Percentiles rank a stretch among this genome's conserved stretches.
These are phyloP conservation scores for Scelioninae gen. 2 DNA, from an alignment of 2,888 invertebrate genomes.

Conservation along the genomic window DNA sequence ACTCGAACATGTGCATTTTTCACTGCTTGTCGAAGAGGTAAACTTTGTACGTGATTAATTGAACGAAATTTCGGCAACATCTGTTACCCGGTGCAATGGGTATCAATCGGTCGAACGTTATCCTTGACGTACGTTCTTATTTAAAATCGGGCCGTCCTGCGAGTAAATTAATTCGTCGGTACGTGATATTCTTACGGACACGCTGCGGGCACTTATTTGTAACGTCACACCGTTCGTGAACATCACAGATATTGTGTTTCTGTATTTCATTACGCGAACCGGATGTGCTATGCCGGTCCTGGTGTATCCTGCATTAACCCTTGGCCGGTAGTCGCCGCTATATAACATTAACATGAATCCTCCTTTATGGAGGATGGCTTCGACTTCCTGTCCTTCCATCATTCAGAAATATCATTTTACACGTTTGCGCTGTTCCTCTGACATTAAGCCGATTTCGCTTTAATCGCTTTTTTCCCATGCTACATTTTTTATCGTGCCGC, in stretches of 20 bases:
- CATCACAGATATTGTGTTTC: constrained; percentile 73
- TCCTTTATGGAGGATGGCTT: constrained; percentile 64
- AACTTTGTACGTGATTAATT: constrained; percentile 27
- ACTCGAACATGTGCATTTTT: constrained; percentile 2
- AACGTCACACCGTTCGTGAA: constrained; percentile 69
- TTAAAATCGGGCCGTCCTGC: constrained; percentile 29
- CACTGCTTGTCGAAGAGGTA: constrained; percentile 5
- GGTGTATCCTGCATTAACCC: constrained; percentile 62
- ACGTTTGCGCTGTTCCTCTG: constrained; percentile 39
- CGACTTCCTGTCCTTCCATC: constrained; percentile 67
- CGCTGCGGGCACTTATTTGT: constrained; percentile 61
- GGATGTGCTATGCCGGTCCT: constrained; percentile 65
- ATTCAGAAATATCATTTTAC: constrained; percentile 71
- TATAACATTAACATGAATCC: constrained; percentile 60
- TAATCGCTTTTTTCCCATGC: constrained; percentile 20
- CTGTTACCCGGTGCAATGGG: constrained; percentile 17
- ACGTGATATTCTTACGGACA: constrained; percentile 64
- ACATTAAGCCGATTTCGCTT: constrained; percentile 24
- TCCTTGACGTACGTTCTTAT: constrained; percentile 20
- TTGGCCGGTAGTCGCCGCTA: constrained; percentile 53
- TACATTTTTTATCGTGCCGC: no score
- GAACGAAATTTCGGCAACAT: constrained; percentile 28
- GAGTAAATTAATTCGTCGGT: constrained; percentile 55
- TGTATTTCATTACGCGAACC: constrained; percentile 73
- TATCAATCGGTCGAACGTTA: constrained; percentile 30